Evolutionary conservation across 1,140 invertebrate species (phyloP), one percentile per base, ranked within the genome.

Genomic region (Anastrepha obliqua): DNA sequence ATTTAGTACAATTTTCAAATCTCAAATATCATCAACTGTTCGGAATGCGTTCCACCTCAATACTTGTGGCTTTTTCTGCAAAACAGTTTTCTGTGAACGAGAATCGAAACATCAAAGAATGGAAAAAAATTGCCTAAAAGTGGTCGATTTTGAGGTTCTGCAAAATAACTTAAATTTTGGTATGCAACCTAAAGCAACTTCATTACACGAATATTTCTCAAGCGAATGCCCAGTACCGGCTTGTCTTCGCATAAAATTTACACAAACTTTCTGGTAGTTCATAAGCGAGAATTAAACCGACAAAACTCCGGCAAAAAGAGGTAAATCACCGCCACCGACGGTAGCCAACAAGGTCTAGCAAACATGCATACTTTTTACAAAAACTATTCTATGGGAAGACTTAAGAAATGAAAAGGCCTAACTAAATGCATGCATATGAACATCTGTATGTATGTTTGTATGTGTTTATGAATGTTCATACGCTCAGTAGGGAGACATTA

Each of bases 401-500:
- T 62, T 86, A 59, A 85, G 58, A 58, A 17, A 47, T 29, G 58
- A 62, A 59, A 59, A 59, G 39, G 20, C 20, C 4, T 44, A 17
- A 5, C 5, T 67, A 67, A n/a, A 15, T 7, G 47, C 17, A n/a
- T n/a, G 47, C 0, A 3, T 11, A 39, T 20, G 20, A 20, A 13
- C 55, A 85, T 39, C 15, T 81, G 51, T 6, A 85, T 85, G 29
- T 85, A 85, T 58, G 15, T 65, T 20, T 17, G 29, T 85, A 85
- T 59, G 11, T 85, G 15, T 60, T 42, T 62, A 60, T 62, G 13
- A 39, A 1, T 86, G 59, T 86, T n/a, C 4, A 15, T 15, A n/a
- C 11, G 85, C 74, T 55, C 74, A 55, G 74, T 55, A 55, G 74
- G 74, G 74, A 81, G 74, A 86, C 59, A 86, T 86, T 86, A 86